Evolutionary conservation across 2,797 vertebrate genomes (phyloP).

Genomic region (Gadopsis bispinosus): DNA sequence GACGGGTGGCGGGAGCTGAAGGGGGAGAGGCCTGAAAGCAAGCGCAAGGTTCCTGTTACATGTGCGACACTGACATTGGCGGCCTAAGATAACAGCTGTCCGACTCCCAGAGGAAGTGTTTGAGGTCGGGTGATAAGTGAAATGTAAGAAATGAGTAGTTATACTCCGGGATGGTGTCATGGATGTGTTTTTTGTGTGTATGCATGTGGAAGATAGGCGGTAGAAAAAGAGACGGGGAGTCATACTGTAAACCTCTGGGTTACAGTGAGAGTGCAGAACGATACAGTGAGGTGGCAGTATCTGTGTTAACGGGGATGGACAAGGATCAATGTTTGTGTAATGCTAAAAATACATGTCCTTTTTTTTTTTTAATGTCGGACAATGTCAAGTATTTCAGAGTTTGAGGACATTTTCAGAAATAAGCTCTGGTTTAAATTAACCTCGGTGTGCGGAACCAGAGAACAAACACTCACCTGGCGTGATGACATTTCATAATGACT

Average conservation of each 20-base stretch:
- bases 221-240: conserved; percentile 35
- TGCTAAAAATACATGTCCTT: neutral
- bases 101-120: conserved; percentile 76
- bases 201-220: conserved; percentile 11
- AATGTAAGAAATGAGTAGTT: conserved; percentile 55
- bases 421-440: neutral
- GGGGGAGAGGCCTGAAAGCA: conserved; percentile 27
- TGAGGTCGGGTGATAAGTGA: conserved; percentile 75
- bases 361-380: neutral
- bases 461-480: no score
- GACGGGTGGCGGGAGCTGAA: conserved; percentile 20
- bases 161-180: conserved; percentile 36
- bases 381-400: neutral
- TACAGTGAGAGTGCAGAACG: conserved; percentile 21
- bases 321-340: neutral
- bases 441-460: no score
- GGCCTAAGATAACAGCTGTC: conserved; percentile 80
- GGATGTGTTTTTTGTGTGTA: conserved; percentile 8
- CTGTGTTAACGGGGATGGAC: neutral
- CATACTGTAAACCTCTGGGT: conserved; percentile 43
- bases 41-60: conserved; percentile 74
- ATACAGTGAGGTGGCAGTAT: conserved; percentile 20
- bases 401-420: neutral
- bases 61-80: conserved; percentile 75
- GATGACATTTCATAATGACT: no score